These are phyloP conservation scores for Saguinus imperator DNA, from an alignment of 2,113 vertebrate genomes.

Conservation along the genomic window DNA sequence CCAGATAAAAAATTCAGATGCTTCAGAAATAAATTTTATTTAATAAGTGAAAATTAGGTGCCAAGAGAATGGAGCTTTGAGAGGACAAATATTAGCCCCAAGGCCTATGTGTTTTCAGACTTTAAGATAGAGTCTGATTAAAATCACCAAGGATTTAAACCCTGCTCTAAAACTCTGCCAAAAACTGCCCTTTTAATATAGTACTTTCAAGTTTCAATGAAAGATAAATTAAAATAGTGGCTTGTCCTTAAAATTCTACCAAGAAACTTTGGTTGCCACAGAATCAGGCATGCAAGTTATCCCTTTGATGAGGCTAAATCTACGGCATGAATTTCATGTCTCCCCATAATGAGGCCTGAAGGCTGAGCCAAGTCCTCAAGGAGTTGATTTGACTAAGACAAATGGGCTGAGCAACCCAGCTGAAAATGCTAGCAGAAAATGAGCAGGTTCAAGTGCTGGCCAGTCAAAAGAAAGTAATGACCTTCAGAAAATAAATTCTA, in stretches of 20 bases:
- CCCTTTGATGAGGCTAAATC: conserved; percentile 71
- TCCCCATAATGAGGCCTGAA: conserved; percentile 58
- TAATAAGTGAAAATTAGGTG: background rate
- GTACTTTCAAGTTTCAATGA: conserved; percentile 69
- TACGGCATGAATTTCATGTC: conserved; percentile 41
- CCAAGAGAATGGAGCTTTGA: background rate
- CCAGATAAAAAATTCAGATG: background rate
- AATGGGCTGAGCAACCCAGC: background rate
- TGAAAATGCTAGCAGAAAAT: background rate
- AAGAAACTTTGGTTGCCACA: conserved; percentile 57
- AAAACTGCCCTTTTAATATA: conserved; percentile 60
- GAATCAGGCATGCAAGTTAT: conserved; percentile 68
- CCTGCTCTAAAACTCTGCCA: conserved; percentile 62
- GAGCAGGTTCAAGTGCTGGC: background rate
- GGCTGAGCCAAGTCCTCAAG: conserved; percentile 48
- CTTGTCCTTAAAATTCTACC: conserved; percentile 68
- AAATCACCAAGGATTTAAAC: conserved; percentile 64
- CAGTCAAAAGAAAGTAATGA: background rate
- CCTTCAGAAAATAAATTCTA: background rate
- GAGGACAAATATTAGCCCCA: conserved; percentile 27
- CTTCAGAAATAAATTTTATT: conserved; percentile 26
- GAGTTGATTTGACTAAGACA: background rate
- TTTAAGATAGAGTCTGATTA: conserved; percentile 49
- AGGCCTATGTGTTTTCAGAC: background rate
- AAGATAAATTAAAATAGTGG: conserved; percentile 70